Evolutionary conservation across 2,888 invertebrate species (phyloP).

Genomic region (Eristalinus aeneus): DNA sequence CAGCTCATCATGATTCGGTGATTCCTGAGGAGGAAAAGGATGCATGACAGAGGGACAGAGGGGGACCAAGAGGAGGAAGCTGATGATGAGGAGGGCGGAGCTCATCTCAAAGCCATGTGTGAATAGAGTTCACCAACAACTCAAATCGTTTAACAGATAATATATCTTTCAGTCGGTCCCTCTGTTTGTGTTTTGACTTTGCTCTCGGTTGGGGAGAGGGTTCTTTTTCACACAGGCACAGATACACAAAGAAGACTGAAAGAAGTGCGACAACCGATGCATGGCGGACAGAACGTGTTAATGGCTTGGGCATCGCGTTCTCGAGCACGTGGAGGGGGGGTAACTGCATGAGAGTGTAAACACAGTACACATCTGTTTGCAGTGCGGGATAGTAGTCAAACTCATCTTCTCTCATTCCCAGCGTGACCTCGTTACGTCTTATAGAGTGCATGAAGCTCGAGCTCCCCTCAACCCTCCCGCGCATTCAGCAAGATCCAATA

Average conservation of each 20-base stretch:
- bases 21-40: neutral
- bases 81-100: neutral
- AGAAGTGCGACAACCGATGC: constrained; percentile 1
- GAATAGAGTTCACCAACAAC: constrained; percentile 22
- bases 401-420: constrained; percentile 49
- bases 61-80: neutral
- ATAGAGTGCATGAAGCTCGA: neutral
- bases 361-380: neutral
- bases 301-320: no score
- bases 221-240: neutral
- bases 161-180: constrained; percentile 33
- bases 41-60: no score
- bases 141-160: constrained; percentile 42
- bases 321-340: neutral
- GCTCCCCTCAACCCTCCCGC: neutral
- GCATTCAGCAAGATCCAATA: constrained; percentile 46
- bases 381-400: neutral
- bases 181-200: constrained; percentile 21
- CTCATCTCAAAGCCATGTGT: constrained; percentile 34
- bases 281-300: no score
- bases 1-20: neutral
- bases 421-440: constrained; percentile 59
- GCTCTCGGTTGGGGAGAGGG: neutral
- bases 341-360: neutral
- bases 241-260: constrained; percentile 47